Conservation (phyloP, 2,888 invertebrate genomes). For the Neoaliturus tenellus region DNA sequence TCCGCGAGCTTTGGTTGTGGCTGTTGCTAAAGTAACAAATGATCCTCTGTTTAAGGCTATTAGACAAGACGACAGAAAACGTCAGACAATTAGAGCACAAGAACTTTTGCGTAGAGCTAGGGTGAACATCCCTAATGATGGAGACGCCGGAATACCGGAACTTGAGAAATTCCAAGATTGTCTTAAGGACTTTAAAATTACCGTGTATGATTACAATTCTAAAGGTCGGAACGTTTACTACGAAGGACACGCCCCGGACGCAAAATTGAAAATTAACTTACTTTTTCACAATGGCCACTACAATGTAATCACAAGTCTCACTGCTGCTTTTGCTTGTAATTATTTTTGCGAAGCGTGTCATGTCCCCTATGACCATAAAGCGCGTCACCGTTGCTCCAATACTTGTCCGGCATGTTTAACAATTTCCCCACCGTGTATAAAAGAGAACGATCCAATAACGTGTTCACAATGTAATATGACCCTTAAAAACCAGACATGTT, state of each 20-base stretch:
- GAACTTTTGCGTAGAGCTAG: too few relatives aligned
- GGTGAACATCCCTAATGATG: too few relatives aligned
- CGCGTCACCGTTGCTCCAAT: background rate
- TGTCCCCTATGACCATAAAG: conserved; percentile 59
- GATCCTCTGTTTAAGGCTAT: too few relatives aligned
- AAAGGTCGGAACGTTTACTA: conserved; percentile 32
- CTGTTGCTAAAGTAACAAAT: too few relatives aligned
- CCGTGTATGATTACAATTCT: conserved; percentile 21
- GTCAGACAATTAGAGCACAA: too few relatives aligned
- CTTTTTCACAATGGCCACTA: conserved; percentile 62
- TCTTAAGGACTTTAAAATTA: conserved; percentile 17
- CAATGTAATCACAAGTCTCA: conserved; percentile 65
- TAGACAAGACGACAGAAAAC: too few relatives aligned
- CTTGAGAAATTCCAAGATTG: conserved; percentile 33
- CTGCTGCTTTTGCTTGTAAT: conserved; percentile 63
- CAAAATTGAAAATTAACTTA: conserved; percentile 61
- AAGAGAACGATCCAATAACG: background rate
- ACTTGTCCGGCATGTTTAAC: conserved; percentile 3
- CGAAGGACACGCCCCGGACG: background rate
- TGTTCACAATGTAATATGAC: background rate
- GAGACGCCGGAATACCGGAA: conserved; percentile 13
- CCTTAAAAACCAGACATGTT: conserved; percentile 5
- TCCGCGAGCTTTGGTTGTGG: too few relatives aligned
- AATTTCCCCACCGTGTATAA: conserved; percentile 15
- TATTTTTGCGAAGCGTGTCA: conserved; percentile 67